Evolutionary conservation across 2,888 invertebrate species (phyloP).

Genomic region (Heliconius hortense): DNA sequence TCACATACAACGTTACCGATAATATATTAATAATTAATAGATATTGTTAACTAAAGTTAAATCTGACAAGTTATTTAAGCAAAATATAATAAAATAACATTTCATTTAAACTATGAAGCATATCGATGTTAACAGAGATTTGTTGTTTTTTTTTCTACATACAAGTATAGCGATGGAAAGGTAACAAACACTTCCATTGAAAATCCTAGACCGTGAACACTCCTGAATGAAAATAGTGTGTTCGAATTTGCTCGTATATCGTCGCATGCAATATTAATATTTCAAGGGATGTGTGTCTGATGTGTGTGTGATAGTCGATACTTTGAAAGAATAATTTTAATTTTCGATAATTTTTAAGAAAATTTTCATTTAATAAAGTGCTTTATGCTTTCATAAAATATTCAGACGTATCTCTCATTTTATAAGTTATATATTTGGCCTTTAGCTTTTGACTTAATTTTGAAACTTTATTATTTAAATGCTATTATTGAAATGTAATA

Average conservation of each 20-base stretch:
- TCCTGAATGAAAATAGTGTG: conserved; percentile 38
- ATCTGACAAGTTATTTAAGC: no score
- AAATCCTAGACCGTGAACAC: conserved; percentile 40
- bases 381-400: neutral
- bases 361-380: no score
- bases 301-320: conserved; percentile 27
- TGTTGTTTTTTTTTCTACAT: conserved; percentile 34
- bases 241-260: conserved; percentile 40
- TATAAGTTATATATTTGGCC: neutral
- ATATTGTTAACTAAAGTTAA: no score
- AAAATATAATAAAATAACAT: neutral
- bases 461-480: neutral
- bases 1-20: no score
- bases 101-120: neutral
- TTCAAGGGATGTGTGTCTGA: conserved; percentile 23
- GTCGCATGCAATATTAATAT: conserved; percentile 36
- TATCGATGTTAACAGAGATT: conserved; percentile 25
- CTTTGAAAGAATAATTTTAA: neutral
- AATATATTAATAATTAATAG: no score
- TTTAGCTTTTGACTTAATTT: neutral
- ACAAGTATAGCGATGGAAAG: conserved; percentile 30
- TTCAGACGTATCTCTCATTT: neutral
- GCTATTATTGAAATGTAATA: no score
- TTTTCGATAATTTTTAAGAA: neutral
- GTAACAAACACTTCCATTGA: conserved; percentile 40